Base-by-base conservation (phyloP, 2,888 invertebrate species). In the Herminia tarsipennalis region DNA sequence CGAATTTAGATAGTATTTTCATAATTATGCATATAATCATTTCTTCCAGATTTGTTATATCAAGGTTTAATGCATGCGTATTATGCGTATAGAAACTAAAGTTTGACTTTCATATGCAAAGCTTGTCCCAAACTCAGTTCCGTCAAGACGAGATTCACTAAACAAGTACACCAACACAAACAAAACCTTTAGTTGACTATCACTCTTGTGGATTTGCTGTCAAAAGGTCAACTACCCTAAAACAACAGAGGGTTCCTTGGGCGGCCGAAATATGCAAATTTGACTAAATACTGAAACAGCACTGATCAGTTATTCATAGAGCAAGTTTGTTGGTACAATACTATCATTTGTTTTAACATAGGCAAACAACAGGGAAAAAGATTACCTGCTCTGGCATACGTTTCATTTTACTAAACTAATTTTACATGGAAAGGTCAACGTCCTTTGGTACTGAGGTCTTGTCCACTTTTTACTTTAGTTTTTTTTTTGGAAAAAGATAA, bases 221-320 rank as follows among this genome's bases (percentile, higher is more conserved):
- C 63, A 60, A 56, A 63, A 63, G 63, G 66, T 66, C 70, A 67
- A 61, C 56, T 52, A 57, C 57, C 63, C 69, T 65, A 60, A 65
- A 47, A 58, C 58, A 67, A 70, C 60, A 63, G 35, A 29, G 48
- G 36, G 6, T 27, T 27, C 28, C 46, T 39, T 34, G 1, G 46
- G 22, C 35, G 17, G 21, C 42, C n/a, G 44, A 36, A 57, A 54
- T 66, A 70, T 69, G 68, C 67, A 58, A 69, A 69, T 70, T 60
- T 54, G 48, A 56, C 65, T 69, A 70, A 69, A 66, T 70, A 58
- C 62, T 55, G 54, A 44, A 52, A 53, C 43, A 33, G 57, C 37
- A 41, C 49, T 55, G 52, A 56, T 56, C 39, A 54, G 44, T 55
- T 42, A 41, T n/a, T 24, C 61, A 56, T 37, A 65, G 61, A 65